Conservation (phyloP, 2,888 invertebrate species). For the Eilema sororculum region DNA sequence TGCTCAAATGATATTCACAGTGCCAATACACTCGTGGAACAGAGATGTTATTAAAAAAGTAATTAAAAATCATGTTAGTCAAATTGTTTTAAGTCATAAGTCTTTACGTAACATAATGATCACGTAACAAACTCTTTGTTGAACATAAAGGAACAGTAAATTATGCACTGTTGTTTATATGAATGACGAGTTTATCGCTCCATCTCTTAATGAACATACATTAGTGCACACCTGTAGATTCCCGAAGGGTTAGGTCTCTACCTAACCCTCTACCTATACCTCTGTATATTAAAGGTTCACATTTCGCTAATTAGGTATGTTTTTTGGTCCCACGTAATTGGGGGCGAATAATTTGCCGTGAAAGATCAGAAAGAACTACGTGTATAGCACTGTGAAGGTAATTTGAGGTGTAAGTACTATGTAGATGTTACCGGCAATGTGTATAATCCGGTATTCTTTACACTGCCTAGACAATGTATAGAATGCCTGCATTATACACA, state of each 20-base stretch:
- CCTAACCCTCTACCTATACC: too few relatives aligned
- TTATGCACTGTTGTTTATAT: background rate
- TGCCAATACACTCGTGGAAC: background rate
- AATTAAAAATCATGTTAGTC: background rate
- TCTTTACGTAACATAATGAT: background rate
- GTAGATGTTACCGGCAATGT: too few relatives aligned
- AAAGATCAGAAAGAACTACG: background rate
- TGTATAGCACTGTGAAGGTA: background rate
- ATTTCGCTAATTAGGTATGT: too few relatives aligned
- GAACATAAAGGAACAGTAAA: background rate
- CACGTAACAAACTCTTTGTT: background rate
- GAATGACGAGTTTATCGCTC: background rate
- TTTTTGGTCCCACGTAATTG: too few relatives aligned
- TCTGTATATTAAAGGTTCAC: too few relatives aligned
- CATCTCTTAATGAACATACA: background rate
- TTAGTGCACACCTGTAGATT: too few relatives aligned
- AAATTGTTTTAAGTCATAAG: background rate
- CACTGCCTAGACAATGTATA: too few relatives aligned
- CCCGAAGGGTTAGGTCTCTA: too few relatives aligned
- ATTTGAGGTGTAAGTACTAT: background rate
- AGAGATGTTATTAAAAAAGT: background rate
- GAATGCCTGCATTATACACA: too few relatives aligned
- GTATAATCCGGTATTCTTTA: too few relatives aligned
- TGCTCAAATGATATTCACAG: background rate
- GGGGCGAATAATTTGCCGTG: too few relatives aligned